phyloP scores from a whole-genome alignment of 2,797 vertebrate species.

The Lagodon rhomboides region DNA sequence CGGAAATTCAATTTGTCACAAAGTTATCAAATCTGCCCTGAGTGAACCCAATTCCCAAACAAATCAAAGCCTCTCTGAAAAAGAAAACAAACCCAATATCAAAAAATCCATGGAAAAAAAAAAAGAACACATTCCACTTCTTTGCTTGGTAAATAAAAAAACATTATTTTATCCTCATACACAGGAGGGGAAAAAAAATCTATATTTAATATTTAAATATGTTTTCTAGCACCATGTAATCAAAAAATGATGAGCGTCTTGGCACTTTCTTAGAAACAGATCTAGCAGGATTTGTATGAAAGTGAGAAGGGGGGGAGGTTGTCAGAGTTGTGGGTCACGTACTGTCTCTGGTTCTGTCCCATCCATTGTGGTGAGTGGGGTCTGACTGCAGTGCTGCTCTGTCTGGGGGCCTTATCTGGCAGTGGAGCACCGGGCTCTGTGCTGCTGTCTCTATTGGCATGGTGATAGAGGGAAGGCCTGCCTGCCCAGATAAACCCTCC shows the following conservation, averaged over 20 bases:
- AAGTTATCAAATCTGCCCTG: too few species aligned
- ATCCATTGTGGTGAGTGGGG: slow-evolving; percentile 65
- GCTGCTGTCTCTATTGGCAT: slow-evolving; percentile 76
- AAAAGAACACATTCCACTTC: neutral
- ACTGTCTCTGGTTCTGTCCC: slow-evolving; percentile 40
- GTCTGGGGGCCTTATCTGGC: slow-evolving; percentile 80
- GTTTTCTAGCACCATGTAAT: slow-evolving; percentile 13
- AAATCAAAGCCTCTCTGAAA: too few species aligned
- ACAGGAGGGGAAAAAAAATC: neutral
- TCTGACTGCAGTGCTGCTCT: slow-evolving; percentile 54
- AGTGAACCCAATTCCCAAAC: too few species aligned
- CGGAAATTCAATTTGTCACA: too few species aligned
- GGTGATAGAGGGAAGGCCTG: slow-evolving; percentile 81
- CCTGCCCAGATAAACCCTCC: slow-evolving; percentile 82
- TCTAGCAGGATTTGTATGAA: slow-evolving; percentile 15
- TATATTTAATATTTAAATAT: neutral
- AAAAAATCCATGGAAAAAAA: neutral
- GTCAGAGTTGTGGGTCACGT: slow-evolving; percentile 51
- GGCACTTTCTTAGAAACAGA: slow-evolving; percentile 21
- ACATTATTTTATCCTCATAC: neutral
- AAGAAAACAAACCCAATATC: too few species aligned
- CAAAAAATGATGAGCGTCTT: slow-evolving; percentile 31
- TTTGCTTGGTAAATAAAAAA: neutral
- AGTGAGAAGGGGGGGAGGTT: neutral
- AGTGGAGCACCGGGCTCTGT: slow-evolving; percentile 56